phyloP scores from a whole-genome alignment of 2,113 vertebrate species.

The Pseudopipra pipra region DNA sequence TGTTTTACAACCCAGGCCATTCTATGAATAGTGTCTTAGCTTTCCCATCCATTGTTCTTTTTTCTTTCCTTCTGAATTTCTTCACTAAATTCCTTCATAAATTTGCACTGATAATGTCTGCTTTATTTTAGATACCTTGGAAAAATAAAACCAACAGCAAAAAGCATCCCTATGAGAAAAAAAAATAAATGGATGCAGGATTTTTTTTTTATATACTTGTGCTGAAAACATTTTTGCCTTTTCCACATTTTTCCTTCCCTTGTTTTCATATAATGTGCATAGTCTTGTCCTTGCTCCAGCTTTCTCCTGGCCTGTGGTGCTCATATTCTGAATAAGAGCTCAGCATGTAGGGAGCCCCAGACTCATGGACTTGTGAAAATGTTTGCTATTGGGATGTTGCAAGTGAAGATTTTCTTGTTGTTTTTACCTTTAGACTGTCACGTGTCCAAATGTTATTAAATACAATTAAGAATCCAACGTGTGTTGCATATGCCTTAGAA shows the following conservation, averaged over 20 bases:
- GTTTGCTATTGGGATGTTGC: not conserved
- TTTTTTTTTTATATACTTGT: not conserved
- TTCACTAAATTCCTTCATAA: not conserved
- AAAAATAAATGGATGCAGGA: not conserved
- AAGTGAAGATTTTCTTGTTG: not conserved
- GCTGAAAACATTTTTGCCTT: not conserved
- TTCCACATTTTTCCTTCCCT: not conserved
- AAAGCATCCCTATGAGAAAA: not conserved
- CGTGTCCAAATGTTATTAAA: not conserved
- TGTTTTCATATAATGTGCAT: not conserved
- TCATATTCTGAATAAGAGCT: not conserved
- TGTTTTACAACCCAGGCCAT: not conserved
- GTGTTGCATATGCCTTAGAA: not conserved
- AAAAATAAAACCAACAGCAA: not conserved
- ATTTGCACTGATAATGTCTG: not conserved
- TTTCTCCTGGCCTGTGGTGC: not conserved
- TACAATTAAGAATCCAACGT: not conserved
- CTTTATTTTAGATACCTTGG: not conserved
- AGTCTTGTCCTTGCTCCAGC: not conserved
- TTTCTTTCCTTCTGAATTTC: not conserved
- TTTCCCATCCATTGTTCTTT: not conserved
- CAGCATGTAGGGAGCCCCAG: not conserved
- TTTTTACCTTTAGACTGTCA: not conserved
- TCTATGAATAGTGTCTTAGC: no score
- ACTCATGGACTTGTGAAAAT: not conserved